These are phyloP conservation scores for Atrichornis clamosus DNA, from an alignment of 2,113 vertebrate species.

Conservation along the genomic window DNA sequence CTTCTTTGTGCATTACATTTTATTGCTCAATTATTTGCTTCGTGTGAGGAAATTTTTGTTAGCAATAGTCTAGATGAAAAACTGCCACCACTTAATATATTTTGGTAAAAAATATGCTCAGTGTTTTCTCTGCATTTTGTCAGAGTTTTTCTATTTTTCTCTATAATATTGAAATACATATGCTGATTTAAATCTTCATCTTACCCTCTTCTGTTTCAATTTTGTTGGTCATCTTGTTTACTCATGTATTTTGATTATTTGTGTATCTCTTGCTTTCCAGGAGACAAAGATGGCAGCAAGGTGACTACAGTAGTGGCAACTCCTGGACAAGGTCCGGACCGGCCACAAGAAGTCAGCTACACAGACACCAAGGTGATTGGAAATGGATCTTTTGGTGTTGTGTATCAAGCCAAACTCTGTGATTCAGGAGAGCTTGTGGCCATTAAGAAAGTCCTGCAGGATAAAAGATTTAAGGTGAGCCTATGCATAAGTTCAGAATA, in stretches of 20 bases:
- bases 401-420: constrained; percentile 98
- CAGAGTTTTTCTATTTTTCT: neutral
- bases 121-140: neutral
- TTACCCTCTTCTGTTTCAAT: neutral
- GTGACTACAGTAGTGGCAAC: constrained; percentile 98
- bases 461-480: constrained; percentile 98
- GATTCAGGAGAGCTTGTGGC: constrained; percentile 98
- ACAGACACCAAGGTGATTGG: constrained; percentile 99
- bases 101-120: neutral
- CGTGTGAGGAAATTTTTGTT: neutral
- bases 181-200: neutral
- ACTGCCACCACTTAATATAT: neutral
- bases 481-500: neutral
- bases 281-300: constrained; percentile 99
- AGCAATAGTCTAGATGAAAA: neutral
- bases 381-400: constrained; percentile 97
- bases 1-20: neutral
- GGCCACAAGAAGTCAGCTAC: constrained; percentile 98
- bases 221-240: neutral
- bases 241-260: neutral
- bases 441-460: constrained; percentile 98
- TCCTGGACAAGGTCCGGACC: constrained; percentile 94
- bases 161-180: rapidly evolving
- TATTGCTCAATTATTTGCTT: neutral
- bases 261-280: constrained; percentile 55